phyloP scores from a whole-genome alignment of 2,113 vertebrate species.

The Pyrgilauda ruficollis region DNA sequence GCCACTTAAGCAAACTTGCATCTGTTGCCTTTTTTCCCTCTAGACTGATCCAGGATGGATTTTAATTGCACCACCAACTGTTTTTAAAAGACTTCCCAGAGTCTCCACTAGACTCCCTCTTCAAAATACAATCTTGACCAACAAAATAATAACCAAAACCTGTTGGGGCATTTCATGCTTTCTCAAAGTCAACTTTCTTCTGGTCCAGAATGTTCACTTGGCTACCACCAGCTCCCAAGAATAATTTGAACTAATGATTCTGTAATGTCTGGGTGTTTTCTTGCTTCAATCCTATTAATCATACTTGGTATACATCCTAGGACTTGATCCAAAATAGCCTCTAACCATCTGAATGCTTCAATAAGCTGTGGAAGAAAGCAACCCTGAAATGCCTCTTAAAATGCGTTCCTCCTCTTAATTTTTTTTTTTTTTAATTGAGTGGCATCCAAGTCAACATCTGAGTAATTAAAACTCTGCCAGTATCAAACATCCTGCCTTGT shows the following conservation, averaged over 20 bases:
- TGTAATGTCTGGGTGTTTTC: constrained; percentile 40
- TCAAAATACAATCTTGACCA: constrained; percentile 26
- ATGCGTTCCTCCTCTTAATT: constrained; percentile 61
- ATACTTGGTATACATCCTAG: constrained; percentile 63
- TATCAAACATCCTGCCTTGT: constrained; percentile 64
- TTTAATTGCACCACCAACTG: constrained; percentile 57
- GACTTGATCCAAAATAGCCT: constrained; percentile 72
- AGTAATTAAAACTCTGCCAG: constrained; percentile 78
- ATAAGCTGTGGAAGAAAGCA: constrained; percentile 65
- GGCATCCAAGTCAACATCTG: constrained; percentile 70
- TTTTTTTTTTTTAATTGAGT: constrained; percentile 25
- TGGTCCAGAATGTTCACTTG: constrained; percentile 14
- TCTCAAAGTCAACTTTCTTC: constrained; percentile 47
- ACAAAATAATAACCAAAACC: constrained; percentile 34
- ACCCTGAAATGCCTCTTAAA: constrained; percentile 63
- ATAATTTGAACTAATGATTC: constrained; percentile 57
- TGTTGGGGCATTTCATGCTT: not conserved
- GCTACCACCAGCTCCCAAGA: constrained; percentile 11
- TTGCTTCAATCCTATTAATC: constrained; percentile 65
- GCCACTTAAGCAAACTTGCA: constrained; percentile 31
- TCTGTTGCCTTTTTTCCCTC: constrained; percentile 6
- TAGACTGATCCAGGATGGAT: constrained; percentile 14
- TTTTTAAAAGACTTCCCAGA: constrained; percentile 11
- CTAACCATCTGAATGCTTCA: constrained; percentile 69
- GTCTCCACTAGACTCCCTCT: not conserved